Evolutionary conservation across 2,113 vertebrate genomes (phyloP), one percentile per base, ranked within the genome.

Genomic region (Baryphthengus martii): DNA sequence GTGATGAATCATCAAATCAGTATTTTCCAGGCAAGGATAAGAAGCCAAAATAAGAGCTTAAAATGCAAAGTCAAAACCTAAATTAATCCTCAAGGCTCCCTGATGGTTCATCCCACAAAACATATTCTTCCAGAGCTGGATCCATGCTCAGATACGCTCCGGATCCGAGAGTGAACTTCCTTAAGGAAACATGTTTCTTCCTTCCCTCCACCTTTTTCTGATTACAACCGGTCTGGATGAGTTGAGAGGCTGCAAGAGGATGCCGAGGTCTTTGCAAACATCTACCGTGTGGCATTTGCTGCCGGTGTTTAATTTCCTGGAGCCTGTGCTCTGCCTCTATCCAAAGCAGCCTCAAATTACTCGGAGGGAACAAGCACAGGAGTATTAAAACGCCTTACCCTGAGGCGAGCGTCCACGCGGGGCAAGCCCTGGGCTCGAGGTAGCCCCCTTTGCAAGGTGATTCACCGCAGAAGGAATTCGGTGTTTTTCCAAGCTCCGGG

Each of bases 231-330:
- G 28, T 5, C 79, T 49, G 73, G 58, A 24, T 31, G 31, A 23
- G 44, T 44, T 17, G 33, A 37, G 78, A 35, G 17, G 39, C 65
- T 40, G 67, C 12, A 68, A 53, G 3, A 35, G 13, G 76, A 74
- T 1, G 17, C 18, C 14, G 40, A 6, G 7, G 49, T 15, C 47
- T 16, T 31, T 28, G 17, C 37, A 74, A 56, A 42, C 26, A n/a
- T 35, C 45, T 52, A 19, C 7, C 1, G 2, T 1, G 0, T 6
- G 31, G 35, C 6, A 29, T 42, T 9, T 28, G 3, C 9, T 35
- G 31, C 10, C 55, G 17, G 10, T 6, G 8, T 33, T 70, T 15
- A 2, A 55, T 50, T 37, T 55, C 56, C 50, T 23, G 14, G 42
- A 92, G 74, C n/a, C 25, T 35, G 74, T 35, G 6, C 50, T 45